Evolutionary conservation across 2,113 vertebrate genomes (phyloP), one percentile per base, ranked within the genome.

Genomic region (Ploceus nigricollis): DNA sequence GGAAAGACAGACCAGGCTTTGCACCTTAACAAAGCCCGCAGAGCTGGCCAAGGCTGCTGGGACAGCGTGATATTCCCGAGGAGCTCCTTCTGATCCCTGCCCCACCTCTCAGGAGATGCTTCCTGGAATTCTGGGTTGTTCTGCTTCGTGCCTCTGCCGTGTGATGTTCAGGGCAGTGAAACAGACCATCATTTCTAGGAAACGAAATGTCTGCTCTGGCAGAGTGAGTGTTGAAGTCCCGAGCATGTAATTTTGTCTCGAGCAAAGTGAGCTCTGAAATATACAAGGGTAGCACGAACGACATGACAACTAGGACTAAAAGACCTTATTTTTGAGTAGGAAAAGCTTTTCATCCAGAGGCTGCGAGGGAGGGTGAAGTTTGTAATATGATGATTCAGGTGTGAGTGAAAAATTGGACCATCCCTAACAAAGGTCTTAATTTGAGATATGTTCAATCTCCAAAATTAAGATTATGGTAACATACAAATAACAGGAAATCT

Each of bases 201-300:
- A 61, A 90, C 0, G 0, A 82, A 91, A 91, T 79, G 65, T 92
- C 57, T 94, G 61, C 83, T 57, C 28, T 27, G 35, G 84, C 87
- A 94, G 48, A 89, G 77, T 50, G 63, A 76, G 47, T 25, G 50
- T 72, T 91, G 89, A 80, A 73, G n/a, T 90, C 75, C 54, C 0
- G 1, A 87, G 63, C 35, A 85, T 73, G 78, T 90, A 94, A 96
- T 95, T 96, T 94, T 63, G 54, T 87, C 84, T 87, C 16, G 13
- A 90, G 75, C 73, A 87, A 96, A 93, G 90, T 40, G 84, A 87
- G 96, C 61, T 93, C 94, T 94, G 92, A 90, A 87, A 94, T 65
- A 66, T 91, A 80, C 61, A 91, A 91, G 78, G 2, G 2, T 93
- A 87, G 65, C 73, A 88, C 0, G 10, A 77, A 73, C 79, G 92